Evolutionary conservation across 2,888 invertebrate genomes (phyloP), one percentile per base, ranked within the genome.

Genomic region (Ischnura elegans): DNA sequence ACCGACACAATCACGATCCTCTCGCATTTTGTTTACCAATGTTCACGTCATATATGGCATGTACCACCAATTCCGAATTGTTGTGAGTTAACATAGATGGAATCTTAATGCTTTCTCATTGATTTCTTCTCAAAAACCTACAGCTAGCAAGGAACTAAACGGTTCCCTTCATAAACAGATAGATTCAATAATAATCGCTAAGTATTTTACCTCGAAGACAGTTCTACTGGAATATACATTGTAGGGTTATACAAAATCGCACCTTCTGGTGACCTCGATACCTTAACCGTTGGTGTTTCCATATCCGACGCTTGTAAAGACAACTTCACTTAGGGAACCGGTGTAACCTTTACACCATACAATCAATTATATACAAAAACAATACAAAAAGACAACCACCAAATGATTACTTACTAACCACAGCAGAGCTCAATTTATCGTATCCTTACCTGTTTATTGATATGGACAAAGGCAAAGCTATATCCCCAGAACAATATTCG

Each of bases 301-400:
- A 76, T 36, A 76, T 76, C 29, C 13, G 76, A 21, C 76, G 10
- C 13, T 13, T 2, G 16, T 25, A 76, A 13, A 10, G 36, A 10
- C 2, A 36, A 76, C 5, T 76, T 76, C 36, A 36, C 8, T 36
- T 13, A 76, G 10, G 3, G 76, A 36, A 36, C 76, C 76, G 76
- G 76, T 76, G 29, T 36, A 76, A 76, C 76, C 76, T 76, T 76
- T 76, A 76, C 29, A 76, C 76, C 36, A 36, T 36, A 76, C 76
- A 76, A 76, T 76, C 76, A 76, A 76, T 76, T 16, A 29, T 36
- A 76, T 36, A 76, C 76, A 76, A 76, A 76, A 76, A 76, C 76
- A 76, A 76, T 76, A 76, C 76, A 76, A 76, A 36, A 76, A 76
- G 76, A 29, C 76, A 25, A 76, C 29, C n/a, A 76, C 13, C 13